Evolutionary conservation across 2,113 vertebrate genomes (phyloP).

Genomic region (Phalacrocorax aristotelis): DNA sequence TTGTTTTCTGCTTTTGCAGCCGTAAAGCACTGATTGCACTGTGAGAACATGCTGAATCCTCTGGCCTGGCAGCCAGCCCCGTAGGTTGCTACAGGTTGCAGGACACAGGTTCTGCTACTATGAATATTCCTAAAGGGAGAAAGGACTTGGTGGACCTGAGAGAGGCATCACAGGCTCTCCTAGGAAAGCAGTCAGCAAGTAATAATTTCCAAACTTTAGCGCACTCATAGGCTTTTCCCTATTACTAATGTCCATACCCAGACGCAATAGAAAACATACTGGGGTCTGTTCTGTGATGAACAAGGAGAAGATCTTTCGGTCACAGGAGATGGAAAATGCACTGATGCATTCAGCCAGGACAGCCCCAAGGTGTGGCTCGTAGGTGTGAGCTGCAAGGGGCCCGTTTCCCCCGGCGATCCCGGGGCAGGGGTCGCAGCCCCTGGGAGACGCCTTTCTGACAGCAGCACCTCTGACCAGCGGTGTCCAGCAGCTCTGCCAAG

Average conservation of each 20-base stretch:
- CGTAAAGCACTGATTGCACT: constrained; percentile 43
- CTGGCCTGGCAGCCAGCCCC: not conserved
- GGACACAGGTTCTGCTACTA: not conserved
- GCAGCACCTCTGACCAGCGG: not conserved
- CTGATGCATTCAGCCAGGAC: not conserved
- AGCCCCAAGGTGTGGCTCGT: not conserved
- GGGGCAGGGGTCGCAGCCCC: not conserved
- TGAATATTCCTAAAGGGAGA: not conserved
- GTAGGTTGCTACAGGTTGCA: not conserved
- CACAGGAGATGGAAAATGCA: not conserved
- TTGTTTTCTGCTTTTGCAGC: constrained; percentile 4
- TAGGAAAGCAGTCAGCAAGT: not conserved
- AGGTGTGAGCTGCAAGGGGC: not conserved
- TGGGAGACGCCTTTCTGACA: not conserved
- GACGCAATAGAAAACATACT: not conserved
- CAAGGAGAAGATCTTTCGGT: not conserved
- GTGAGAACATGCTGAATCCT: not conserved
- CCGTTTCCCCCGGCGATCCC: fast-evolving
- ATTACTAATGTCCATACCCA: not conserved
- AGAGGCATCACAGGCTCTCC: not conserved
- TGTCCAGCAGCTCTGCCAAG: not conserved
- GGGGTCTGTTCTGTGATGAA: not conserved
- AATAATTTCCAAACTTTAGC: not conserved
- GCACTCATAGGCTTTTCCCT: not conserved
- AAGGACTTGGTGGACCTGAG: not conserved